A percentile compares a stretch with the other conserved stretches of the same genome.
Conservation (phyloP, 2,888 invertebrate species). For the Alviniconcha strummeri region DNA sequence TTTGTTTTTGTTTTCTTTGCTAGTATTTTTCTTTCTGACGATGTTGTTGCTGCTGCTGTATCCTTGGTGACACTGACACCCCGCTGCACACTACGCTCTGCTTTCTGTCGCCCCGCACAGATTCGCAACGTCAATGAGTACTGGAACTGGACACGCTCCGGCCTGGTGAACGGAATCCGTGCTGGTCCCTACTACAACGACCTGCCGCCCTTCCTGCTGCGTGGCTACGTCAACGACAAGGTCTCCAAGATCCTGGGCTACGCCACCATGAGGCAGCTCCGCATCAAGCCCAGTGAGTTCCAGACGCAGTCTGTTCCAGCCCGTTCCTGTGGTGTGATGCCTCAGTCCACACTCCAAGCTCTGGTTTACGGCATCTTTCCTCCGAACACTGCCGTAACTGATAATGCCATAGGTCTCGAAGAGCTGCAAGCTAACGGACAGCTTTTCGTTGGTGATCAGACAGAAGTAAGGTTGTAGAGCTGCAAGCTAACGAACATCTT, state of each 20-base stretch:
- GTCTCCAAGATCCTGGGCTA: constrained; percentile 77
- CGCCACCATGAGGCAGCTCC: constrained; percentile 75
- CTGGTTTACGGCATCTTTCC: neutral
- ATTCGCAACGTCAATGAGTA: constrained; percentile 69
- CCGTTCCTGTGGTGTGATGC: no score
- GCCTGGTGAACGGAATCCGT: constrained; percentile 72
- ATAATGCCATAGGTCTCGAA: no score
- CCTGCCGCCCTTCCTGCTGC: constrained; percentile 74
- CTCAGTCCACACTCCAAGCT: neutral
- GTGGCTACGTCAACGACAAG: constrained; percentile 76
- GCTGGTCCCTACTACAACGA: constrained; percentile 75
- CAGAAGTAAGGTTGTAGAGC: no score
- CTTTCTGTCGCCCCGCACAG: constrained; percentile 44
- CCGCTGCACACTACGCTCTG: no score
- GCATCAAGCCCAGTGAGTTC: constrained; percentile 69
- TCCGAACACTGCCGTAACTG: neutral
- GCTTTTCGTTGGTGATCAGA: no score
- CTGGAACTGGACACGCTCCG: constrained; percentile 74
- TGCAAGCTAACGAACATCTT: no score
- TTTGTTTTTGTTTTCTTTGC: no score
- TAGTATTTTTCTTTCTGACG: no score
- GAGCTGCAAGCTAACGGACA: no score
- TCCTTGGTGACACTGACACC: no score
- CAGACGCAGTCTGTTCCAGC: no score
- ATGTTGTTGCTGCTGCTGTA: no score